Evolutionary conservation across 1,140 invertebrate species (phyloP).

Genomic region (Aphelinus atriplicis): DNA sequence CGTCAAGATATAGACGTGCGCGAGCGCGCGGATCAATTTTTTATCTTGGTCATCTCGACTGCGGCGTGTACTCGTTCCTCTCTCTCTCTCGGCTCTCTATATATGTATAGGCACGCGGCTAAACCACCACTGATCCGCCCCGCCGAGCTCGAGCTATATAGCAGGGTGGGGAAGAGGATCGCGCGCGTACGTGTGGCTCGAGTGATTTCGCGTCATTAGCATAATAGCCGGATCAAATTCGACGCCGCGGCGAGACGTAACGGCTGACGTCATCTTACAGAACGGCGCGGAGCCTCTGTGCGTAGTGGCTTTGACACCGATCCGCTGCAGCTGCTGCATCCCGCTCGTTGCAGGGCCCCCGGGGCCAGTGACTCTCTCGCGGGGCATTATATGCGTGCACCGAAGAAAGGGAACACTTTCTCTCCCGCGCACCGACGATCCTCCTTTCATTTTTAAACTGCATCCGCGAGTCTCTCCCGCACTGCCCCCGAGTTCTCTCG

Average conservation of each 20-base stretch:
- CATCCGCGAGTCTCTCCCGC: not conserved
- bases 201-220: constrained; percentile 25
- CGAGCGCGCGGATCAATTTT: constrained; percentile 1
- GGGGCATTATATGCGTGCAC: no score
- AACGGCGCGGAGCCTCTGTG: no score
- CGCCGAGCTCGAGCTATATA: not conserved
- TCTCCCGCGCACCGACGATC: not conserved
- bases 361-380: no score
- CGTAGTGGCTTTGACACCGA: not conserved
- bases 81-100: not conserved
- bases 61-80: not conserved
- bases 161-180: not conserved
- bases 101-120: not conserved
- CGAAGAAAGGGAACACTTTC: constrained; percentile 27
- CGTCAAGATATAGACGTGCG: constrained; percentile 13
- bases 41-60: not conserved
- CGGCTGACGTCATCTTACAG: constrained; percentile 10
- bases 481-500: not conserved
- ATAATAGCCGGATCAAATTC: not conserved
- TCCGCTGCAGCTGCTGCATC: not conserved
- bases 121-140: not conserved
- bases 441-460: no score
- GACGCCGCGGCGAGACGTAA: not conserved
- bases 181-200: not conserved
- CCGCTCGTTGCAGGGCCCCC: no score